Evolutionary conservation across 2,888 invertebrate species (phyloP).

Genomic region (Aromia moschata): DNA sequence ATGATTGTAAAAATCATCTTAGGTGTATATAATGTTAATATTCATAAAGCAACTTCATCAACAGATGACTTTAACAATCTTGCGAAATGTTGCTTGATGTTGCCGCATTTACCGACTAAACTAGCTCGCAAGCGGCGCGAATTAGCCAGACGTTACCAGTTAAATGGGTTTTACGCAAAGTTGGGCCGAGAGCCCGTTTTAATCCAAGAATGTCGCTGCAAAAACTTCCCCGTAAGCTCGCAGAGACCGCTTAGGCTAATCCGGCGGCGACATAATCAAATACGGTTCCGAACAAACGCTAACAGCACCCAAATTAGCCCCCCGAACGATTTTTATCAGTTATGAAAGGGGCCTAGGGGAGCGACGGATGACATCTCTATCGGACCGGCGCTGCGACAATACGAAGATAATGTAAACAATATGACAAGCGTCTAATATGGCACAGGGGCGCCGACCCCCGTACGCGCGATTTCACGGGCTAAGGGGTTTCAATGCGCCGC

Average conservation of each 20-base stretch:
- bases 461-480: slow-evolving; percentile 55
- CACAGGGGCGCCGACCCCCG: slow-evolving; percentile 51
- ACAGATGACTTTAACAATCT: too few relatives aligned
- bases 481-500: slow-evolving; percentile 47
- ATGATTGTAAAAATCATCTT: too few relatives aligned
- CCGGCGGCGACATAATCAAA: slow-evolving; percentile 42
- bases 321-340: slow-evolving; percentile 45
- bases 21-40: too few relatives aligned
- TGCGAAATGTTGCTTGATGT: too few relatives aligned
- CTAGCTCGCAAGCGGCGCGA: too few relatives aligned
- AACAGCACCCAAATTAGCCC: slow-evolving; percentile 40
- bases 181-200: not conserved
- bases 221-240: slow-evolving; percentile 15
- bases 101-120: too few relatives aligned
- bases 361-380: slow-evolving; percentile 56
- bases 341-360: slow-evolving; percentile 37
- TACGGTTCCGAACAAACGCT: slow-evolving; percentile 36
- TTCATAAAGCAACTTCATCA: too few relatives aligned
- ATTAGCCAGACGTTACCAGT: not conserved
- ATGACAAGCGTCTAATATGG: slow-evolving; percentile 64
- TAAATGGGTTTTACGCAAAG: slow-evolving; percentile 6
- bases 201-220: slow-evolving; percentile 5
- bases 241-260: slow-evolving; percentile 28
- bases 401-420: slow-evolving; percentile 63
- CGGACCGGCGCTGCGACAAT: slow-evolving; percentile 55